Base-by-base conservation (phyloP, 2,888 invertebrate genomes). In the Caenorhabditis panamensis region DNA sequence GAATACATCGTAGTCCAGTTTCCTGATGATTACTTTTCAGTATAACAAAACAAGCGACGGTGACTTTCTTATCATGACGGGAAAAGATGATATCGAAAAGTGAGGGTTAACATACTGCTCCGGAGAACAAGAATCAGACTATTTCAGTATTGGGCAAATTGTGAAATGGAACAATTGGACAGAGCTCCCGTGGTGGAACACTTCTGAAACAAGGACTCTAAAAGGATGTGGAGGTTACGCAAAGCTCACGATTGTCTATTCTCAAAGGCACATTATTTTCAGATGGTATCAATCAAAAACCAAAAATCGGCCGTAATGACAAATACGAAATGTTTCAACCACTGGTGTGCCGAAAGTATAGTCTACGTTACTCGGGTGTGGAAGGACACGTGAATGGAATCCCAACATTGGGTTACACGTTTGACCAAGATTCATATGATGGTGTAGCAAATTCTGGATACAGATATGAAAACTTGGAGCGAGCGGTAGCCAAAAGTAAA, bases 291-390 rank as follows among this genome's bases (percentile, higher is more conserved):
- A 66, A 75, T 28, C 61, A 61, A 61, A 66, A 24, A 66, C 54
- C 66, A 31, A 49, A 54, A 73, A 66, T 66, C 24, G 51, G 66
- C 22, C 58, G 66, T 22, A 59, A 22, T 75, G 66, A 75, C 66
- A 75, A 61, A 61, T 61, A 66, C 61, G 59, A 73, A 73, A 61
- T 66, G 51, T 66, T 44, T 51, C 75, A 59, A 59, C 64, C 64
- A 13, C 37, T 64, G 26, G 22, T 22, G 22, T 59, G 66, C 47
- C 37, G 61, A 53, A 66, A 75, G 61, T 61, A 37, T 53, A 61
- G 49, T 44, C 59, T 67, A 26, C 2, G 20, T 16, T 61, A 66
- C 37, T 61, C 53, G 13, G 41, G 66, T 24, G n/a, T 41, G 13
- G 44, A 59, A 61, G 31, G 36, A 13, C 59, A 75, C 44, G 37